A percentile compares a stretch with the other conserved stretches of the same genome.
These are phyloP conservation scores for Polyommatus iphigenia DNA, from an alignment of 2,888 invertebrate species.

Conservation along the genomic window DNA sequence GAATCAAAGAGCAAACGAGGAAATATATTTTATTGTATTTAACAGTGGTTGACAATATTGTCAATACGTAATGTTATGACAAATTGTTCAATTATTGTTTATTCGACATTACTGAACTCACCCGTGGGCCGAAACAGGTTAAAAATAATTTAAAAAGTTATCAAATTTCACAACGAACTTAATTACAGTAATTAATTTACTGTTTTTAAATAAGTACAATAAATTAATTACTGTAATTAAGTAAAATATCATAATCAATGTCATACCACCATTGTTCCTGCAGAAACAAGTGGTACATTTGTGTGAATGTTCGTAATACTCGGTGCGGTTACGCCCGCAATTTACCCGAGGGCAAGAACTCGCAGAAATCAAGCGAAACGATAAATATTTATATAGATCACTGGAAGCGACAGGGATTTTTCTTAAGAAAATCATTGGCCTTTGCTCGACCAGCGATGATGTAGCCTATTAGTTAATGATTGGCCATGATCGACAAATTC, in stretches of 20 bases:
- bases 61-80: too few species aligned
- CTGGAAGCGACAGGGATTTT: constrained; percentile 31
- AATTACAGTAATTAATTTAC: too few species aligned
- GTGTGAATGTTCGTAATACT: constrained; percentile 40
- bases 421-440: background rate
- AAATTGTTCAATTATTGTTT: too few species aligned
- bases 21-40: too few species aligned
- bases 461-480: too few species aligned
- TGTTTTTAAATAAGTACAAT: too few species aligned
- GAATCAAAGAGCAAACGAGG: too few species aligned
- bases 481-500: too few species aligned
- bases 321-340: constrained; percentile 66
- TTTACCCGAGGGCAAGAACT: constrained; percentile 65
- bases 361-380: constrained; percentile 54
- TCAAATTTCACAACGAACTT: too few species aligned
- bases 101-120: background rate
- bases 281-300: constrained; percentile 30
- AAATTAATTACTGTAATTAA: background rate
- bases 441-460: too few species aligned
- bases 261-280: constrained; percentile 7
- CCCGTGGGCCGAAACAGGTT: background rate
- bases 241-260: background rate
- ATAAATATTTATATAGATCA: constrained; percentile 34
- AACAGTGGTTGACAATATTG: background rate
- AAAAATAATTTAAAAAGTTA: too few species aligned